These are phyloP conservation scores for Atta cephalotes DNA, from an alignment of 1,140 invertebrate species.

Conservation along the genomic window DNA sequence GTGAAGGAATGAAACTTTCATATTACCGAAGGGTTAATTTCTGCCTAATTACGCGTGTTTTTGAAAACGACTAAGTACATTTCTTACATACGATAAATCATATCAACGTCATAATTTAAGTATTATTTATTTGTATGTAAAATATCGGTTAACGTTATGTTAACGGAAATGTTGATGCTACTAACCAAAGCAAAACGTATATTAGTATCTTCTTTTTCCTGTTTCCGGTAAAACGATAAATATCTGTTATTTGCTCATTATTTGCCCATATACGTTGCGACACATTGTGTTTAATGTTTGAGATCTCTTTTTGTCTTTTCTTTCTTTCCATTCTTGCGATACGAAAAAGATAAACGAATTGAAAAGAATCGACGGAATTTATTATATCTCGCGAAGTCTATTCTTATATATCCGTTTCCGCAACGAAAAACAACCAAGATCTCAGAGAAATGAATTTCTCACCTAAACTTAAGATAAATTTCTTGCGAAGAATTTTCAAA, in stretches of 20 bases:
- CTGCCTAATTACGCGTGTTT: slow-evolving; percentile 7
- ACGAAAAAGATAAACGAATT: slow-evolving; percentile 2
- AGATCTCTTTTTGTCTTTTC: neutral
- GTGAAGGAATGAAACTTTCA: too few species aligned
- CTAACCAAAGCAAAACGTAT: neutral
- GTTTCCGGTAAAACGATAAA: slow-evolving; percentile 5
- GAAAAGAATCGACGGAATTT: slow-evolving; percentile 7
- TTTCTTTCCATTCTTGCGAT: neutral
- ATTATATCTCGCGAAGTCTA: slow-evolving; percentile 16
- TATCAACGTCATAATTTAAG: neutral
- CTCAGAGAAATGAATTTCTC: slow-evolving; percentile 3
- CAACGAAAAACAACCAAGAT: neutral
- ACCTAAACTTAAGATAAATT: slow-evolving; percentile 8
- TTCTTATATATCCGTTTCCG: slow-evolving; percentile 22
- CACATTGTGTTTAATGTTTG: neutral
- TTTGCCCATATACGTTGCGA: neutral
- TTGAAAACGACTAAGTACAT: slow-evolving; percentile 56
- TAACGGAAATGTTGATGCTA: neutral
- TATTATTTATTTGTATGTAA: neutral
- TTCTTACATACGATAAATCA: slow-evolving; percentile 42
- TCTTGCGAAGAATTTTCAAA: slow-evolving; percentile 33
- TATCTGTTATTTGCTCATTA: slow-evolving; percentile 25
- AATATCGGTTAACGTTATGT: neutral
- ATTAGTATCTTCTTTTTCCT: neutral
- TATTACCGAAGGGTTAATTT: neutral